A percentile compares a stretch with the other conserved stretches of the same genome.
Evolutionary conservation across 2,113 vertebrate genomes (phyloP).

Genomic region (Naja naja): DNA sequence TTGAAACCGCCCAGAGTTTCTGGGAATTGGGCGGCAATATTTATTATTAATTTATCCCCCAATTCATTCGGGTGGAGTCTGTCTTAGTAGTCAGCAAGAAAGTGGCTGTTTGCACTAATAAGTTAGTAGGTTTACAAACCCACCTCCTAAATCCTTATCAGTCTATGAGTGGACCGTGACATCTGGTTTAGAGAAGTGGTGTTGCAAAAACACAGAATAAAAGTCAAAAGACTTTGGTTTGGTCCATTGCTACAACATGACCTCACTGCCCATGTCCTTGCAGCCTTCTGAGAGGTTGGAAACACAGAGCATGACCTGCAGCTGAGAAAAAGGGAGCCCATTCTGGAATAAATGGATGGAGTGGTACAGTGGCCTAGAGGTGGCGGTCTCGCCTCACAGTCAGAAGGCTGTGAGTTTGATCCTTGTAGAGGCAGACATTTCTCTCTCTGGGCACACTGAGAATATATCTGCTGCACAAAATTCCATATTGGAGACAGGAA

Average conservation of each 20-base stretch:
- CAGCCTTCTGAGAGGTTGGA: neutral
- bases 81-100: neutral
- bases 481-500: too few species aligned
- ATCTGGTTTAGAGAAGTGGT: neutral
- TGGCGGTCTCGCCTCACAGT: too few species aligned
- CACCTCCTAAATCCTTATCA: neutral
- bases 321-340: neutral
- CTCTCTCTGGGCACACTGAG: too few species aligned
- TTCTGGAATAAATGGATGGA: neutral
- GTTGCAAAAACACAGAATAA: neutral
- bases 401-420: too few species aligned
- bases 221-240: neutral
- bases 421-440: too few species aligned
- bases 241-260: neutral
- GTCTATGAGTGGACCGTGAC: neutral
- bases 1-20: neutral
- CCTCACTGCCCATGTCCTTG: neutral
- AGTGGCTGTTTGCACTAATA: neutral
- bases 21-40: neutral
- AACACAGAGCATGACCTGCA: neutral
- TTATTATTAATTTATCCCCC: neutral
- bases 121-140: neutral
- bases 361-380: too few species aligned
- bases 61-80: neutral
- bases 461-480: too few species aligned